Evolutionary conservation across 2,113 vertebrate genomes (phyloP).

Genomic region (Ctenodactylus gundi): DNA sequence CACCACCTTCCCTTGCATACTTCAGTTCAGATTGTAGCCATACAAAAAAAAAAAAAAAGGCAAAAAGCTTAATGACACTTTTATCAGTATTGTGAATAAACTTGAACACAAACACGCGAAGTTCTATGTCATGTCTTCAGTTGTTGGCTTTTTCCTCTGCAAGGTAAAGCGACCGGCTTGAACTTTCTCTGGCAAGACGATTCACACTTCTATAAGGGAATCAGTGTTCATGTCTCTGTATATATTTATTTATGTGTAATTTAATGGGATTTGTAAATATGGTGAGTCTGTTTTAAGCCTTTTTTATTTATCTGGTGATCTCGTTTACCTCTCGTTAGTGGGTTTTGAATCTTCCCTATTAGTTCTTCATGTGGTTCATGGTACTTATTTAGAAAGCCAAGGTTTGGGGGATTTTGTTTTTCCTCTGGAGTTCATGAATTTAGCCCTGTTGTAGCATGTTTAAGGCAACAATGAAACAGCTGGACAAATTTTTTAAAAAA

Average conservation of each 20-base stretch:
- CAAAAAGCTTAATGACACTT: constrained; percentile 92
- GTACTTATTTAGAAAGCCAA: constrained; percentile 96
- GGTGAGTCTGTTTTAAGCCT: constrained; percentile 99
- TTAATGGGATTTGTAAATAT: constrained; percentile 99
- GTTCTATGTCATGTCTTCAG: constrained; percentile 96
- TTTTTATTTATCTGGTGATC: constrained; percentile 99
- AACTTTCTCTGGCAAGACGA: constrained; percentile 97
- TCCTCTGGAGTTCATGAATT: constrained; percentile 94
- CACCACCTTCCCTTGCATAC: constrained; percentile 91
- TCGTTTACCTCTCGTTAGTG: constrained; percentile 99
- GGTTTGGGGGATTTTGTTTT: constrained; percentile 89
- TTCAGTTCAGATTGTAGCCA: constrained; percentile 95
- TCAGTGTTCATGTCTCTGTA: constrained; percentile 99
- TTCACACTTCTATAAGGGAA: constrained; percentile 98
- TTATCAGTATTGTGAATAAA: constrained; percentile 99
- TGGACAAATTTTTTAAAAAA: constrained; percentile 92
- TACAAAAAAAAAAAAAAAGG: constrained; percentile 83
- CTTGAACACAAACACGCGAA: constrained; percentile 93
- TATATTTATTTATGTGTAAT: constrained; percentile 99
- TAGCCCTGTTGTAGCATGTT: constrained; percentile 99
- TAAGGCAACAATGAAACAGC: constrained; percentile 94
- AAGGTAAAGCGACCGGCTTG: constrained; percentile 94
- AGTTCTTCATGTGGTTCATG: constrained; percentile 99
- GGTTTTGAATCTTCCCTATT: constrained; percentile 96
- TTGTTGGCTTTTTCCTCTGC: constrained; percentile 89